Conservation (phyloP, 1,140 invertebrate genomes). For the Tetramorium simillimum region DNA sequence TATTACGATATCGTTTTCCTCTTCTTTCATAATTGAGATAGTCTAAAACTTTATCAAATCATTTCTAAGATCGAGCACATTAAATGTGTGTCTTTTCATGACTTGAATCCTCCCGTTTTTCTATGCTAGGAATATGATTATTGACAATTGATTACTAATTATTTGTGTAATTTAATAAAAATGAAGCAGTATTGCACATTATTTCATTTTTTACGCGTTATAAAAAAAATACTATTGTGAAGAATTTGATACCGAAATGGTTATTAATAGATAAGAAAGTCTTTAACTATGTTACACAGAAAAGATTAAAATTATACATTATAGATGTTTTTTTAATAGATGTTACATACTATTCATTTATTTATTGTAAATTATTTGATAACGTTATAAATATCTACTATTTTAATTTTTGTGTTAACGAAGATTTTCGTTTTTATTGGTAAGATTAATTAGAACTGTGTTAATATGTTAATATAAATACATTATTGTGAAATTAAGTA, state of each 20-base stretch:
- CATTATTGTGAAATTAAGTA: conserved; percentile 66
- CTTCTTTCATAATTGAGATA: neutral
- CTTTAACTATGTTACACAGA: neutral
- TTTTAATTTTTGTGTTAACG: conserved; percentile 42
- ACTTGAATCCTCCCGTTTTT: conserved; percentile 27
- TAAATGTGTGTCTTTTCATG: conserved; percentile 46
- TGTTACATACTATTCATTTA: conserved; percentile 15
- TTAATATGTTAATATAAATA: conserved; percentile 55
- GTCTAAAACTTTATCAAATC: conserved; percentile 1
- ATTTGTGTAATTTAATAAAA: conserved; percentile 28
- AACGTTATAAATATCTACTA: neutral
- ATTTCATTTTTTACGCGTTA: conserved; percentile 20
- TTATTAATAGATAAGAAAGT: conserved; percentile 25
- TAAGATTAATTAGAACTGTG: conserved; percentile 36
- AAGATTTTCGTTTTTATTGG: conserved; percentile 34
- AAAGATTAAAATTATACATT: conserved; percentile 15
- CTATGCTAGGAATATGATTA: conserved; percentile 27
- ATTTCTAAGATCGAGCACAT: conserved; percentile 34
- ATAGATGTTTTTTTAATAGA: neutral
- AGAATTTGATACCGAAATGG: conserved; percentile 23
- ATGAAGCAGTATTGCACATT: conserved; percentile 34
- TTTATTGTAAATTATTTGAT: conserved; percentile 29
- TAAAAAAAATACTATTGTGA: conserved; percentile 2
- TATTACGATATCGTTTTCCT: neutral
- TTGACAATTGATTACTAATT: conserved; percentile 27